Conservation (phyloP, 2,113 vertebrate species). For the Zapornia atra region DNA sequence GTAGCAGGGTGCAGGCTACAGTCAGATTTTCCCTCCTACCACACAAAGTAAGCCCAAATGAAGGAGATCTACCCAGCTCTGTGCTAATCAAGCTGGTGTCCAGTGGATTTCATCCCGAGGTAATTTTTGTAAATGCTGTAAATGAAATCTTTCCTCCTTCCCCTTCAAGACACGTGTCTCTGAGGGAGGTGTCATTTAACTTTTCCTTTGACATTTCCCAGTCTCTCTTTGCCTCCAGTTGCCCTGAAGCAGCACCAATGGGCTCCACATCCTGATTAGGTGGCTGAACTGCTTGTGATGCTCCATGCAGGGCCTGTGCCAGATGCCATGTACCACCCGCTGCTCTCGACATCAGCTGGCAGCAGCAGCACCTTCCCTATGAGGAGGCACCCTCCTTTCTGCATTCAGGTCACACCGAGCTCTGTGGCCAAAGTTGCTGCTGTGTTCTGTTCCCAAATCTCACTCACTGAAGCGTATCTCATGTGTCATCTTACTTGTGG, state of each 20-base stretch:
- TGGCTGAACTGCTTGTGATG: fast-evolving
- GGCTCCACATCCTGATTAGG: background rate
- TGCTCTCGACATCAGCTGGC: background rate
- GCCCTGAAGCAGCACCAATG: fast-evolving
- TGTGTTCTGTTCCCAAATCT: background rate
- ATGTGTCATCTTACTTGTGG: fast-evolving
- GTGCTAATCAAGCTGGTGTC: background rate
- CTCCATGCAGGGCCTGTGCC: fast-evolving
- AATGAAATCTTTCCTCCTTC: background rate
- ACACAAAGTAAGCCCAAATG: background rate
- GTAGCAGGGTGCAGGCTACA: background rate
- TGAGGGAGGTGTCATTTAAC: background rate
- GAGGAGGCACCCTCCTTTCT: background rate
- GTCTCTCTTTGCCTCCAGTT: background rate
- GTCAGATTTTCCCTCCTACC: background rate
- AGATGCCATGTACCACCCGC: fast-evolving
- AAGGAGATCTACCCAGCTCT: background rate
- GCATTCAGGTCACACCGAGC: fast-evolving
- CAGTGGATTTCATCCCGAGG: background rate
- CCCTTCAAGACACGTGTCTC: background rate
- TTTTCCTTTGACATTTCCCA: background rate
- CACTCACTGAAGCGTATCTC: fast-evolving
- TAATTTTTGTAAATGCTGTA: background rate
- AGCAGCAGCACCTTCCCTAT: background rate
- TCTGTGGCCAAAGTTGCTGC: background rate